Percentiles rank a stretch among this genome's conserved stretches.
These are phyloP conservation scores for Exephanes ischioxanthus DNA, from an alignment of 2,888 invertebrate genomes.

Conservation along the genomic window DNA sequence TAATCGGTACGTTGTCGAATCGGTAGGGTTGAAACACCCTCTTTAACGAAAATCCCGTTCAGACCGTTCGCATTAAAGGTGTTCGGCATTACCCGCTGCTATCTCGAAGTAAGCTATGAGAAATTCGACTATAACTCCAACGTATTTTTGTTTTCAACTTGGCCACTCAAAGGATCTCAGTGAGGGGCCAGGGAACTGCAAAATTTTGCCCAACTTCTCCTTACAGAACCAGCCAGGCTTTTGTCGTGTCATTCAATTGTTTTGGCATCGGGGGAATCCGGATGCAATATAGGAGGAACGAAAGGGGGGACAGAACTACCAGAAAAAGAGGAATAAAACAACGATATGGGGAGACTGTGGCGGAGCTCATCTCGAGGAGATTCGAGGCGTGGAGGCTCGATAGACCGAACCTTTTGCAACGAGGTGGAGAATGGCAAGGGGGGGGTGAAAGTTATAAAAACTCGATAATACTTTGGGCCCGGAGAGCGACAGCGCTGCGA, in stretches of 20 bases:
- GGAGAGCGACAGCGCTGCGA: constrained; percentile 35
- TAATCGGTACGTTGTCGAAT: no score
- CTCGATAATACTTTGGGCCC: constrained; percentile 66
- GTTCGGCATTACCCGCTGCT: no score
- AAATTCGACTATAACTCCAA: neutral
- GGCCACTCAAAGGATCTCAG: neutral
- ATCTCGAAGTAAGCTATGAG: neutral
- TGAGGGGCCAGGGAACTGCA: neutral
- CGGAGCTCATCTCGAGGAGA: constrained; percentile 1
- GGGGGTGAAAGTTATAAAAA: constrained; percentile 65
- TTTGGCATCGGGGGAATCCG: constrained; percentile 44
- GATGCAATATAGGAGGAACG: neutral
- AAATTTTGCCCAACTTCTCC: neutral
- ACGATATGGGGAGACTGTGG: neutral
- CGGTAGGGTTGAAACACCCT: no score
- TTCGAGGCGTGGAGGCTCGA: constrained; percentile 34
- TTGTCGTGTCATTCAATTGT: constrained; percentile 41
- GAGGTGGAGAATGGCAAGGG: constrained; percentile 13
- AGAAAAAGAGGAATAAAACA: neutral
- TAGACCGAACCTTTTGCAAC: constrained; percentile 51
- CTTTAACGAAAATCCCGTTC: no score
- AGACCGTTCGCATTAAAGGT: no score
- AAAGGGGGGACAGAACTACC: neutral
- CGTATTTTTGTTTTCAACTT: neutral
- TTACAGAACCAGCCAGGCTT: neutral